Evolutionary conservation across 2,113 vertebrate species (phyloP), one percentile per base, ranked within the genome.

Genomic region (Tylochromis polylepis): DNA sequence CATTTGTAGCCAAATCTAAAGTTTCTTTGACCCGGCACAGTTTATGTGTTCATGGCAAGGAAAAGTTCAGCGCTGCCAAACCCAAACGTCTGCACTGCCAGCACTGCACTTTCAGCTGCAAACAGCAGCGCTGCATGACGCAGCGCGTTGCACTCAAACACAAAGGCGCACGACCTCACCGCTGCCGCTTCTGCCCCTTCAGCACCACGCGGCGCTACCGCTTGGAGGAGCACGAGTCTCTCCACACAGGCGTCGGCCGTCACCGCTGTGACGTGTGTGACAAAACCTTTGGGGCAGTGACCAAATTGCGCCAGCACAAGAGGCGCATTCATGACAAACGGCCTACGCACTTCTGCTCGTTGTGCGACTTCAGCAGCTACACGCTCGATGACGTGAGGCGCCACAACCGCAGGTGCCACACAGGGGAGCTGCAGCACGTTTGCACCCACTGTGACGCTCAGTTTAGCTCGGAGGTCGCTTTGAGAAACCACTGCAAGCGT

Each of bases 361-460:
- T 97, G 49, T 99, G 98, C 0, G 98, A 99, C 94, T 99, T 99
- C 62, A 95, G 96, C 11, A 97, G 97, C 92, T 99, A 97, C 92
- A 96, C 97, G 4, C 96, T 94, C 1, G 98, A 98, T 0, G 98
- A 99, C 27, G 96, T 99, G 11, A 97, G 95, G 16, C 97, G 98
- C 9, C 98, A 99, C 4, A 86, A 96, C 41, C 95, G 96, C 82
- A 97, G 98, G 79, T 99, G 98, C 95, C 98, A 99, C 94, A 95
- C 91, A 0, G 98, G 98, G 0, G 96, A 97, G 38, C 94, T 96
- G 1, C 94, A 89, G 51, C 97, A 97, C 0, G 53, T 95, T 9
- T 99, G 98, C 87, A 67, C 95, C 1, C 95, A 95, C 27, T 99
- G 98, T 0, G 94, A 96, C 5, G 97, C 98, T 38, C 94, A 94